These are phyloP conservation scores for Amblyteles armatorius DNA, from an alignment of 2,888 invertebrate species.

Conservation along the genomic window DNA sequence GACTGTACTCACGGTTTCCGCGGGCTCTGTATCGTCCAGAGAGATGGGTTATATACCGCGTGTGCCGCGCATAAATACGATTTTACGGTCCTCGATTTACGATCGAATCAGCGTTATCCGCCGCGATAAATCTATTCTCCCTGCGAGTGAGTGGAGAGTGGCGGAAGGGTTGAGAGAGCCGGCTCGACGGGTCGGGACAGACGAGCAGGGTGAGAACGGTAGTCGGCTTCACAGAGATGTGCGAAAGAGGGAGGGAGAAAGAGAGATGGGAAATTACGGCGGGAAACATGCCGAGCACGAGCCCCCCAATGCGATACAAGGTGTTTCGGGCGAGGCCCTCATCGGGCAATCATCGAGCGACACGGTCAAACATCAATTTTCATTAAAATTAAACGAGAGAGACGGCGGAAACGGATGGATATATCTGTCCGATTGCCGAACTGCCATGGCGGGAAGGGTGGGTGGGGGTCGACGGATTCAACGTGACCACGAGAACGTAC, in stretches of 20 bases:
- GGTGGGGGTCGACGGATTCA: conserved; percentile 32
- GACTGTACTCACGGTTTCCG: conserved; percentile 5
- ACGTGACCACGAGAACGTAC: conserved; percentile 35
- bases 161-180: conserved; percentile 57
- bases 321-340: conserved; percentile 56
- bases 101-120: conserved; percentile 71
- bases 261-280: conserved; percentile 41
- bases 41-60: conserved; percentile 35
- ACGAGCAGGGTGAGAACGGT: conserved; percentile 38
- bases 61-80: conserved; percentile 63
- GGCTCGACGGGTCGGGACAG: conserved; percentile 25
- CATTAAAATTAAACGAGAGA: conserved; percentile 69
- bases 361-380: conserved; percentile 69
- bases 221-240: neutral
- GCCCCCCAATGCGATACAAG: conserved; percentile 45
- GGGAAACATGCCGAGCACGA: conserved; percentile 51
- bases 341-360: conserved; percentile 51
- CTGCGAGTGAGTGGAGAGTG: conserved; percentile 63
- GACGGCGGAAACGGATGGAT: conserved; percentile 3
- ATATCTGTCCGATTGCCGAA: conserved; percentile 30
- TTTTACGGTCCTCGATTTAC: conserved; percentile 69
- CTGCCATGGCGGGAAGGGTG: neutral
- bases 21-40: conserved; percentile 2
- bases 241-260: conserved; percentile 27
- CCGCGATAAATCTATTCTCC: conserved; percentile 69